phyloP scores from a whole-genome alignment of 2,797 vertebrate species.

The Tangara arthus region DNA sequence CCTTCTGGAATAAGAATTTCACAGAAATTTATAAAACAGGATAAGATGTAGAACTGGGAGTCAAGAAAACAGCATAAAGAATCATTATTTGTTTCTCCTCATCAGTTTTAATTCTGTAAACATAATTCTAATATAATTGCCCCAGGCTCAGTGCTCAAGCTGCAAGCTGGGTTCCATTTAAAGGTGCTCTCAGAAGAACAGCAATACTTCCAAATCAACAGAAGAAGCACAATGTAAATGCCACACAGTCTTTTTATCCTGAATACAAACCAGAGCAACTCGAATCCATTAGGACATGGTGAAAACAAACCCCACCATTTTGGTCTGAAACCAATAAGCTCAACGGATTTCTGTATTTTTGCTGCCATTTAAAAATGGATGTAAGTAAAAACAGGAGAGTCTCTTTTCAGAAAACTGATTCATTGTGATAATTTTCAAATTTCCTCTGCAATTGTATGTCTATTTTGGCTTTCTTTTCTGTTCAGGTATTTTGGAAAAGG shows the following conservation, averaged over 20 bases:
- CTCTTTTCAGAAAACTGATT: background rate
- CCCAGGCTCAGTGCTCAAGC: background rate
- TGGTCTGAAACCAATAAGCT: background rate
- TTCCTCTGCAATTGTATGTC: background rate
- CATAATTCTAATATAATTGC: background rate
- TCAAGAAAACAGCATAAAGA: background rate
- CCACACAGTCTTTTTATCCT: background rate
- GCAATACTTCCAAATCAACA: background rate
- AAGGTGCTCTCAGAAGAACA: background rate
- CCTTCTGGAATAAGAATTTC: background rate
- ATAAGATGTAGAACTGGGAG: background rate
- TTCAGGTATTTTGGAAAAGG: background rate
- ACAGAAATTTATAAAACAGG: background rate
- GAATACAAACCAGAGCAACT: background rate
- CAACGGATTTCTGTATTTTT: background rate
- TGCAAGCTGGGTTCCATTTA: background rate
- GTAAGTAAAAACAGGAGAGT: background rate
- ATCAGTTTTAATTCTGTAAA: background rate
- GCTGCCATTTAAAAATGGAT: background rate
- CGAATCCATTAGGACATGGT: background rate
- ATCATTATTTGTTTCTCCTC: background rate
- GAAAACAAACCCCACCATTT: background rate
- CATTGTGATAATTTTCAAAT: background rate
- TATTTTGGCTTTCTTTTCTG: background rate
- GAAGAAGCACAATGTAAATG: background rate